A percentile compares a stretch with the other conserved stretches of the same genome.
phyloP scores from a whole-genome alignment of 2,113 vertebrate species.

The Aplodontia rufa region DNA sequence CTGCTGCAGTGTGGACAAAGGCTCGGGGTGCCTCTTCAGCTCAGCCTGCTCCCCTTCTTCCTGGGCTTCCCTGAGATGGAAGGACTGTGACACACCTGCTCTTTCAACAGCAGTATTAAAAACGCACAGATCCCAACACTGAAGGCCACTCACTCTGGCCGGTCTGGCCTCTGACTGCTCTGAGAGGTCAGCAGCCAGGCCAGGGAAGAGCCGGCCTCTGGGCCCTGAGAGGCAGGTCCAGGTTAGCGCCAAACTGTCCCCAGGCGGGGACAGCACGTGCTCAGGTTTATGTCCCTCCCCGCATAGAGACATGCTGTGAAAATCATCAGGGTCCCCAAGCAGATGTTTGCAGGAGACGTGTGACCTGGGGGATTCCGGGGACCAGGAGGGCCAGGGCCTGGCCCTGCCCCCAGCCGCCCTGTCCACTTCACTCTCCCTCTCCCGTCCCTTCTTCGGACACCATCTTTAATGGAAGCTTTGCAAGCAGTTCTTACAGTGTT shows the following conservation, averaged over 20 bases:
- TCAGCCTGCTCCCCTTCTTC: neutral
- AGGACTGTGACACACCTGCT: neutral
- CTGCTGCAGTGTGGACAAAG: neutral
- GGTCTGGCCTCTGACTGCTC: neutral
- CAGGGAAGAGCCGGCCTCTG: neutral
- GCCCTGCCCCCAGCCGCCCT: neutral
- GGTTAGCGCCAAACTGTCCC: neutral
- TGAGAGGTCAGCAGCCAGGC: neutral
- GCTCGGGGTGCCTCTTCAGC: neutral
- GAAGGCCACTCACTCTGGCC: neutral
- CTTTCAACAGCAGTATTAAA: constrained; percentile 15
- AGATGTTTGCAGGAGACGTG: fast-evolving
- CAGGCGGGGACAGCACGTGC: neutral
- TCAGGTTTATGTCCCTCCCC: neutral
- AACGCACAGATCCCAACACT: neutral
- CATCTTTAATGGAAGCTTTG: neutral
- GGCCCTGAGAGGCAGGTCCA: too few species aligned
- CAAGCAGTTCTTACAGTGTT: neutral
- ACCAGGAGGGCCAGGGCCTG: too few species aligned
- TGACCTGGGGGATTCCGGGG: too few species aligned
- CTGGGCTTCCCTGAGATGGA: constrained; percentile 23
- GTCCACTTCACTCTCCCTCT: neutral
- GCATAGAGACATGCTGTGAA: neutral
- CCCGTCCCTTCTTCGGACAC: too few species aligned
- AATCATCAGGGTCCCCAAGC: neutral